Conservation (phyloP, 2,888 invertebrate species). For the Mechanitis mazaeus region DNA sequence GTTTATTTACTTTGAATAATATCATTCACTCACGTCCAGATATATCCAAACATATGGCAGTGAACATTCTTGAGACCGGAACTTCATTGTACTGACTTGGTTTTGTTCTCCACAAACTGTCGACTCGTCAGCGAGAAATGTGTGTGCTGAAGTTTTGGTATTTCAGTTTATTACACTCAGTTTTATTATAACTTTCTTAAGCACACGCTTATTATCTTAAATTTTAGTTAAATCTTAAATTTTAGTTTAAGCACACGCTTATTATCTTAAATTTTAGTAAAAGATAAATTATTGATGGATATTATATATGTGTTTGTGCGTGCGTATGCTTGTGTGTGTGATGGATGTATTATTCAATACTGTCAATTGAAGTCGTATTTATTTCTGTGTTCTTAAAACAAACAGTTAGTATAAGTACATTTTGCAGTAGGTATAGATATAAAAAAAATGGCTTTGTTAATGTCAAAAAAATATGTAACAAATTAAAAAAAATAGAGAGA, state of each 20-base stretch:
- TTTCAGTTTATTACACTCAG: not conserved
- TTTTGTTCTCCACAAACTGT: not conserved
- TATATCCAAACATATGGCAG: not conserved
- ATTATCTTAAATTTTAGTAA: not conserved
- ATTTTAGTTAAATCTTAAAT: too few species aligned
- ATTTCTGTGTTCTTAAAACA: not conserved
- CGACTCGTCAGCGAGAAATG: not conserved
- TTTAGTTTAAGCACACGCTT: too few species aligned
- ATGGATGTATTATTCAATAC: not conserved
- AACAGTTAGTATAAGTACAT: too few species aligned
- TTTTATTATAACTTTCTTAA: not conserved
- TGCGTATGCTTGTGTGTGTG: not conserved
- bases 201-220: too few species aligned
- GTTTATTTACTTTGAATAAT: too few species aligned
- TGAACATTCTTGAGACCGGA: not conserved
- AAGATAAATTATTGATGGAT: not conserved
- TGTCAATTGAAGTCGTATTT: not conserved
- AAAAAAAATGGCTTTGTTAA: not conserved
- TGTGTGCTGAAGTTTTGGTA: not conserved
- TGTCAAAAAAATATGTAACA: too few species aligned
- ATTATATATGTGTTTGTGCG: not conserved
- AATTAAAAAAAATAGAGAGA: too few species aligned
- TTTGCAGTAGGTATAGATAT: not conserved
- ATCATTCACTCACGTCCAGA: too few species aligned
- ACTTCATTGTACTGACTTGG: not conserved